phyloP scores from a whole-genome alignment of 2,797 vertebrate species.

The Cossypha caffra region DNA sequence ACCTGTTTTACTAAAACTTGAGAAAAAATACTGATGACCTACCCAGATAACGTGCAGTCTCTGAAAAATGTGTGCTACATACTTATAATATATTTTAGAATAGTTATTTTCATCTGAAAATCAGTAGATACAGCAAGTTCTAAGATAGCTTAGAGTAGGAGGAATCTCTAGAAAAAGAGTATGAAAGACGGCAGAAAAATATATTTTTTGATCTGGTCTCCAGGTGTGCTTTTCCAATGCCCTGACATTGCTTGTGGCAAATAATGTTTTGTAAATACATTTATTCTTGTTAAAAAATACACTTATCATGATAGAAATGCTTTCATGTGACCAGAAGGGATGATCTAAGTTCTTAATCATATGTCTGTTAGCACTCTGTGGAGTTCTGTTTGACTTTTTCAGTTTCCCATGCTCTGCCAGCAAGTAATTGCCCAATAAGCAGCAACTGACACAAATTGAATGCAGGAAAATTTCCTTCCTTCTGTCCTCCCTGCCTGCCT shows the following conservation, averaged over 20 bases:
- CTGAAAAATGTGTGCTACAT: background rate
- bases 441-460: background rate
- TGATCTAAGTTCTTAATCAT: background rate
- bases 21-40: background rate
- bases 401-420: background rate
- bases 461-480: background rate
- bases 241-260: background rate
- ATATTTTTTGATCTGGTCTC: background rate
- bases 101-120: background rate
- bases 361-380: background rate
- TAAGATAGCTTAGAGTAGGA: background rate
- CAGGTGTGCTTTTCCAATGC: background rate
- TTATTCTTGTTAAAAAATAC: background rate
- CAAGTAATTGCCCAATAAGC: background rate
- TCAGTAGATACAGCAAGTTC: background rate
- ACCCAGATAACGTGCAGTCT: background rate
- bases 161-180: background rate
- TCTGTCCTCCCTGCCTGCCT: rapidly evolving
- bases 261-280: background rate
- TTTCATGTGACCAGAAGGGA: background rate
- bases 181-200: background rate
- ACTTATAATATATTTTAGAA: background rate
- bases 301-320: background rate
- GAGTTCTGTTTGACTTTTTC: background rate
- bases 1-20: background rate